These are phyloP conservation scores for Onychomys arenicola DNA, from an alignment of 2,797 vertebrate species.

Conservation along the genomic window DNA sequence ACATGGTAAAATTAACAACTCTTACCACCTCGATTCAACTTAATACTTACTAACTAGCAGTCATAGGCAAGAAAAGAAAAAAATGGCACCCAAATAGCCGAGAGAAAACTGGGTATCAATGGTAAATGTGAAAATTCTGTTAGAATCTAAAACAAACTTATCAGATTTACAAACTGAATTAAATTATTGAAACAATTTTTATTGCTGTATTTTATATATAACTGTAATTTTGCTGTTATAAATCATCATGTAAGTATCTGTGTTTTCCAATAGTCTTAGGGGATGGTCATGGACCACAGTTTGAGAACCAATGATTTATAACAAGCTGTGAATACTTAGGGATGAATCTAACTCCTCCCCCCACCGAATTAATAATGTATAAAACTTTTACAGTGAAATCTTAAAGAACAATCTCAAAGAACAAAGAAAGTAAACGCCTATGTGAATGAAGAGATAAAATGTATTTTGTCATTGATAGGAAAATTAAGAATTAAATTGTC, in stretches of 20 bases:
- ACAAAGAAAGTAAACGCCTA: background rate
- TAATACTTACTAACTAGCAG: background rate
- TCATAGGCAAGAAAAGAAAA: background rate
- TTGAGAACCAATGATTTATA: background rate
- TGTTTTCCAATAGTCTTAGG: background rate
- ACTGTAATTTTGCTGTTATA: background rate
- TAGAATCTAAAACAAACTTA: background rate
- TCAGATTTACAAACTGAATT: background rate
- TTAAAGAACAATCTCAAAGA: background rate
- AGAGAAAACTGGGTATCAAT: background rate
- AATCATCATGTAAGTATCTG: background rate
- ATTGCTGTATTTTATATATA: too few species aligned
- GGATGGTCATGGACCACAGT: background rate
- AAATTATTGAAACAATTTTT: background rate
- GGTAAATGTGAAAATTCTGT: background rate
- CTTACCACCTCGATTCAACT: background rate
- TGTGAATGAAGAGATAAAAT: background rate
- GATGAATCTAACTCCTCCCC: background rate
- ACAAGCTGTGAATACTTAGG: background rate
- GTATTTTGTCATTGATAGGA: background rate
- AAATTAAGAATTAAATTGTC: background rate
- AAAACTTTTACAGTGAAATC: constrained; percentile 21
- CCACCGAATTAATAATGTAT: background rate
- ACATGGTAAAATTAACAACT: background rate
- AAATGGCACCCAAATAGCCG: background rate